Evolutionary conservation across 2,888 invertebrate species (phyloP).

Genomic region (Carabus problematicus): DNA sequence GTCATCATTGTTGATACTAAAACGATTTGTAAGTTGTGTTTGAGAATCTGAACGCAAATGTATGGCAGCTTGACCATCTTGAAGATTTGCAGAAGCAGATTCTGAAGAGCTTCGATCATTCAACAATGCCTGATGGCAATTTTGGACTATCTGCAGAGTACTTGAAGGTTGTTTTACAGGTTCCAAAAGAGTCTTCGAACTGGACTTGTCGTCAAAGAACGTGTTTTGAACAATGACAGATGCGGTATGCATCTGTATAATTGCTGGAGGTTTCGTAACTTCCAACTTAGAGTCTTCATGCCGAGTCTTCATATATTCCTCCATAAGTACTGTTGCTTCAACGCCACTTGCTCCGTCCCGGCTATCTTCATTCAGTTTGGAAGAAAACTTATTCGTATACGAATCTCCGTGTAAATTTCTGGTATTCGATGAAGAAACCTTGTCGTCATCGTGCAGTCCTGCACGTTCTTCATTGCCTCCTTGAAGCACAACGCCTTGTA

Average conservation of each 20-base stretch:
- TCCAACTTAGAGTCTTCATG: conserved; percentile 2
- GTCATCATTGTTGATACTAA: not conserved
- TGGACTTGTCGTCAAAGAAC: conserved; percentile 13
- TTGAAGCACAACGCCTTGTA: too few species aligned
- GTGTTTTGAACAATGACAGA: conserved; percentile 35
- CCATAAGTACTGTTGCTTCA: not conserved
- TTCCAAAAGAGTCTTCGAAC: not conserved
- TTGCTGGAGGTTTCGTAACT: conserved; percentile 1
- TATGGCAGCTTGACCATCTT: too few species aligned
- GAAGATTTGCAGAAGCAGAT: not conserved
- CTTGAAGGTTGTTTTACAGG: not conserved
- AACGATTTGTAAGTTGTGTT: not conserved
- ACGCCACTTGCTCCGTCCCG: not conserved
- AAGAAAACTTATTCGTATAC: not conserved
- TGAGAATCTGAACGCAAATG: too few species aligned
- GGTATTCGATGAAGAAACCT: not conserved
- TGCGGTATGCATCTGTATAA: not conserved
- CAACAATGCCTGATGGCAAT: not conserved
- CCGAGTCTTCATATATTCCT: not conserved
- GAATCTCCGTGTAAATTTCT: not conserved
- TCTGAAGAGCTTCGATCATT: not conserved
- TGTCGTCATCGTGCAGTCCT: not conserved
- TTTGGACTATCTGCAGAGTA: conserved; percentile 7
- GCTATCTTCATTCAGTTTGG: not conserved
- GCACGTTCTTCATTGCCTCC: too few species aligned